Conservation (phyloP, 2,113 vertebrate species). For the Pelusios castaneus region DNA sequence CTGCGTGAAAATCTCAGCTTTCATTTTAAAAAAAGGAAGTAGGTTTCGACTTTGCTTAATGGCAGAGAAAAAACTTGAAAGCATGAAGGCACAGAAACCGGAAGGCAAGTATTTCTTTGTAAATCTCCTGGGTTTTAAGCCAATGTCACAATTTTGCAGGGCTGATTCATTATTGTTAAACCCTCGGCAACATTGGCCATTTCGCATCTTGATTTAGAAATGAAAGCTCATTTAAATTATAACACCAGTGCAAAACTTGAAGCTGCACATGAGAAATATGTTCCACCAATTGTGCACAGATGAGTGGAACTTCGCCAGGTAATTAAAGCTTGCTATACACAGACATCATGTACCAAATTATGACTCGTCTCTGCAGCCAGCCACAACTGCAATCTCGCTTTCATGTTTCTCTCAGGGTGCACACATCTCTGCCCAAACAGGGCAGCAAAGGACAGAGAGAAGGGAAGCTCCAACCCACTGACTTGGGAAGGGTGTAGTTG, state of each 20-base stretch:
- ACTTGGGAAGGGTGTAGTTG: rapidly evolving
- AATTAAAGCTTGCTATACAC: slow-evolving; percentile 1
- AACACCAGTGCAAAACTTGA: not conserved
- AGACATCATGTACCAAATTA: not conserved
- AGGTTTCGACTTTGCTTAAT: not conserved
- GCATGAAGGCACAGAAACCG: not conserved
- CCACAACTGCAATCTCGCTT: not conserved
- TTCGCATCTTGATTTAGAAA: slow-evolving; percentile 13
- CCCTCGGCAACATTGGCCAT: not conserved
- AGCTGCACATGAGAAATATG: not conserved
- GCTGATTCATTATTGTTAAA: not conserved
- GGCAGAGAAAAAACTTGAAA: not conserved
- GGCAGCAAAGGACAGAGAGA: not conserved
- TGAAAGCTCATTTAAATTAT: not conserved
- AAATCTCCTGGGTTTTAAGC: not conserved
- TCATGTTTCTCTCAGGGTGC: not conserved
- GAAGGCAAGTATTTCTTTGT: not conserved
- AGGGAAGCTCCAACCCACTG: not conserved
- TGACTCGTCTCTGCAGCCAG: not conserved
- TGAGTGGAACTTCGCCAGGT: not conserved
- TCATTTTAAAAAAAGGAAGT: not conserved
- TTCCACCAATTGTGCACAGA: not conserved
- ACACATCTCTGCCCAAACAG: not conserved
- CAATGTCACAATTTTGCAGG: not conserved
- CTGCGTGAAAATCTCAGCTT: not conserved